These are phyloP conservation scores for Euphonia xanthogaster DNA, from an alignment of 2,797 vertebrate genomes.

Conservation along the genomic window DNA sequence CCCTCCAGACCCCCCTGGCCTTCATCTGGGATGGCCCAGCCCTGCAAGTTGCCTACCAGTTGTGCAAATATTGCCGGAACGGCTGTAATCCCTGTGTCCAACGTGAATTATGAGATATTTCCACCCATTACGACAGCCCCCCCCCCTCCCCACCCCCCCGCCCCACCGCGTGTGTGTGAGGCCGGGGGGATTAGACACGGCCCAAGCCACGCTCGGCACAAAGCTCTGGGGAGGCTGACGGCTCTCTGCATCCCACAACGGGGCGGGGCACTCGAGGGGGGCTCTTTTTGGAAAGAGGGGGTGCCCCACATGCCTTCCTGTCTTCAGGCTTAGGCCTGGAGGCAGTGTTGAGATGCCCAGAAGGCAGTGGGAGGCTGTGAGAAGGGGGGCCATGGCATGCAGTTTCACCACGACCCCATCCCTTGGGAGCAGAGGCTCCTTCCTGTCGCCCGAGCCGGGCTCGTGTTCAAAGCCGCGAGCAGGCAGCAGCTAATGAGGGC, in stretches of 20 bases:
- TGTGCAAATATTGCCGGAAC: slow-evolving; percentile 61
- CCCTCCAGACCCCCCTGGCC: background rate
- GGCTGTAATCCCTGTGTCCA: slow-evolving; percentile 52
- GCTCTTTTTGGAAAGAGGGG: background rate
- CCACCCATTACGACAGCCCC: slow-evolving; percentile 39
- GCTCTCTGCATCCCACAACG: background rate
- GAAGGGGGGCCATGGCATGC: background rate
- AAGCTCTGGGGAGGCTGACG: background rate
- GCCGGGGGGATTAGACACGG: slow-evolving; percentile 42
- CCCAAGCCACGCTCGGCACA: background rate
- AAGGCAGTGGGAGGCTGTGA: background rate
- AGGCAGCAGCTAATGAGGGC: background rate
- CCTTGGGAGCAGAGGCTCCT: slow-evolving; percentile 17
- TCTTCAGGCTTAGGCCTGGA: background rate
- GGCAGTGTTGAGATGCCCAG: background rate
- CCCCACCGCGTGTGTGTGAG: background rate
- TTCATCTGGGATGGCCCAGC: background rate
- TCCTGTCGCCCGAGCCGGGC: background rate
- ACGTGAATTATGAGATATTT: slow-evolving; percentile 60
- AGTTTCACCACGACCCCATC: background rate
- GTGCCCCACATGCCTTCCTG: background rate
- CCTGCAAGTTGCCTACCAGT: slow-evolving; percentile 32
- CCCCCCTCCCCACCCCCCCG: background rate
- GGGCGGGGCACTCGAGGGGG: accelerated
- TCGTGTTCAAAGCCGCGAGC: background rate